Base-by-base conservation (phyloP, 1,140 invertebrate genomes). In the Dendroctonus ponderosae region DNA sequence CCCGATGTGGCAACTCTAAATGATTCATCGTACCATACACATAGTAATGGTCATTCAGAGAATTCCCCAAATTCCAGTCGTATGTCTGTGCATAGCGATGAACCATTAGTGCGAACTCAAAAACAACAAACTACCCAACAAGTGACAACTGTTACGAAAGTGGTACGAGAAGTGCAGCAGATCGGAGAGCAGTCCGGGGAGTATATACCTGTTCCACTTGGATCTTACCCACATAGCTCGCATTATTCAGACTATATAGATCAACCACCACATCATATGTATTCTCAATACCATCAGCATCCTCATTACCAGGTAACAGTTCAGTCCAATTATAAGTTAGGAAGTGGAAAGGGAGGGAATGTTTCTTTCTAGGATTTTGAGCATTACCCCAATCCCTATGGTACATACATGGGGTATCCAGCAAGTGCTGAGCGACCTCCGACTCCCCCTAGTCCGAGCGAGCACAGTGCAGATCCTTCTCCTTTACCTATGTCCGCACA, bases 401-500 rank as follows among this genome's bases (percentile, higher is more conserved):
- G 80, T 53, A 75, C 76, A 9, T 83, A 80, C 75, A 81, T 79
- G 75, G 79, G 72, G 69, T 81, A 70, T 70, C 74, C 74, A 67
- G 75, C 72, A 4, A 74, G 74, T 67, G 74, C 79, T 11, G 84
- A 86, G 68, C 80, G 82, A 53, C 82, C 85, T 48, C 79, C 82
- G 15, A 85, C 85, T 41, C 82, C 85, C 37, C 82, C 81, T 57
- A 82, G 83, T 69, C 83, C 84, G 43, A 84, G 83, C 70, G 86
- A 87, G 64, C 80, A 83, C 50, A 84, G 84, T 66, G 85, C 85
- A 65, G 84, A 86, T 43, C 85, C 85, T 12, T 82, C 85, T 63
- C 80, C 84, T 14, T 74, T 85, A 57, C 80, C 81, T 39, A 72
- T 81, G 26, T 74, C 77, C 12, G 76, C 75, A 39, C 79, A 79